These are phyloP conservation scores for Scaeva pyrastri DNA, from an alignment of 2,888 invertebrate genomes.

Conservation along the genomic window DNA sequence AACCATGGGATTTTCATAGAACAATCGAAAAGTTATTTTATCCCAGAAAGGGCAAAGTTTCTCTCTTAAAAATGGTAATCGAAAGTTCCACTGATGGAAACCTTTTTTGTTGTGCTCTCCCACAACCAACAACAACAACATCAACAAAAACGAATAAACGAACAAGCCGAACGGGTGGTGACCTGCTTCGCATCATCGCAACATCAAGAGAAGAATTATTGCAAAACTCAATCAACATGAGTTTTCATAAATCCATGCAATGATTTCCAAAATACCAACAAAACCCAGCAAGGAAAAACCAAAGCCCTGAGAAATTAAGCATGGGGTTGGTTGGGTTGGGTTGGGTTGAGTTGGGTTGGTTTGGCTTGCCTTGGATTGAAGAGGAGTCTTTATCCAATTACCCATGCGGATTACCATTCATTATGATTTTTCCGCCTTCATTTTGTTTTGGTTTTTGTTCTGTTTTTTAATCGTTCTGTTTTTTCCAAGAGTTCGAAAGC, in stretches of 20 bases:
- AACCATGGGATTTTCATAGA: slow-evolving; percentile 30
- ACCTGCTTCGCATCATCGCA: slow-evolving; percentile 36
- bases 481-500: slow-evolving; percentile 51
- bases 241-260: slow-evolving; percentile 74
- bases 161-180: not conserved
- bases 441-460: not conserved
- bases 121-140: not conserved
- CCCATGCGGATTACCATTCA: slow-evolving; percentile 72
- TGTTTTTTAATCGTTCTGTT: slow-evolving; percentile 29
- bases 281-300: not conserved
- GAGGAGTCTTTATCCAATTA: slow-evolving; percentile 60
- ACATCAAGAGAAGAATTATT: slow-evolving; percentile 53
- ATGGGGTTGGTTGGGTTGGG: not conserved
- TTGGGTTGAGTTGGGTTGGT: no score
- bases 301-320: not conserved
- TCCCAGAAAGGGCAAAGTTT: slow-evolving; percentile 63
- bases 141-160: not conserved
- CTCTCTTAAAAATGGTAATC: slow-evolving; percentile 61
- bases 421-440: slow-evolving; percentile 58
- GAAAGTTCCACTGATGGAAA: slow-evolving; percentile 62
- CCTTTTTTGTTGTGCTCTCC: not conserved
- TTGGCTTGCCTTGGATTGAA: no score
- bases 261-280: slow-evolving; percentile 58
- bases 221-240: slow-evolving; percentile 75
- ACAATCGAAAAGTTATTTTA: slow-evolving; percentile 73